Evolutionary conservation across 2,888 invertebrate species (phyloP).

Genomic region (Cephalotes varians): DNA sequence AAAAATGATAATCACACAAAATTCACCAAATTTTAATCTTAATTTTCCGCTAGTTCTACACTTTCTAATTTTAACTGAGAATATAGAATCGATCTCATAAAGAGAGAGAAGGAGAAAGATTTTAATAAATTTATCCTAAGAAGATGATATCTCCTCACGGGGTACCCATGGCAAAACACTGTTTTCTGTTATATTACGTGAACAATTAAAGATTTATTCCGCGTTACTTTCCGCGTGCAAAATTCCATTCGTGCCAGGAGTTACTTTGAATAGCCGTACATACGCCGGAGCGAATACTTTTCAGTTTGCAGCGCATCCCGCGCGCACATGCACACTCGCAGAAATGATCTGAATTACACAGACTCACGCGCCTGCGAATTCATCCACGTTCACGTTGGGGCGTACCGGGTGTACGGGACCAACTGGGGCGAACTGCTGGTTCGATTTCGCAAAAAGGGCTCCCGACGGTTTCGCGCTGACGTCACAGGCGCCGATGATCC

Average conservation of each 20-base stretch:
- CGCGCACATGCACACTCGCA: constrained; percentile 27
- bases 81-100: neutral
- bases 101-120: neutral
- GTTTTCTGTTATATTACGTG: neutral
- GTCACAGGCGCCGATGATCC: constrained; percentile 62
- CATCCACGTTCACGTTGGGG: constrained; percentile 70
- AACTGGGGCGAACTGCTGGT: constrained; percentile 54
- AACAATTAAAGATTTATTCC: neutral
- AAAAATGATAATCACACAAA: neutral
- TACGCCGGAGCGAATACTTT: constrained; percentile 21
- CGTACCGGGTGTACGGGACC: constrained; percentile 67
- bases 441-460: constrained; percentile 64
- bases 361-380: constrained; percentile 79
- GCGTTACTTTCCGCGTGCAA: neutral
- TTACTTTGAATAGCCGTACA: constrained; percentile 23
- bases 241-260: constrained; percentile 11
- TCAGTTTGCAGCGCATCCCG: constrained; percentile 32
- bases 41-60: neutral
- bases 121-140: neutral
- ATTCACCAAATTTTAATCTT: neutral
- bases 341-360: constrained; percentile 79
- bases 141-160: neutral
- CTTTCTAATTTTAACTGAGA: neutral
- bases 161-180: neutral
- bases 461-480: constrained; percentile 65